Conservation (phyloP, 2,888 invertebrate genomes). For the Candidula unifasciata region DNA sequence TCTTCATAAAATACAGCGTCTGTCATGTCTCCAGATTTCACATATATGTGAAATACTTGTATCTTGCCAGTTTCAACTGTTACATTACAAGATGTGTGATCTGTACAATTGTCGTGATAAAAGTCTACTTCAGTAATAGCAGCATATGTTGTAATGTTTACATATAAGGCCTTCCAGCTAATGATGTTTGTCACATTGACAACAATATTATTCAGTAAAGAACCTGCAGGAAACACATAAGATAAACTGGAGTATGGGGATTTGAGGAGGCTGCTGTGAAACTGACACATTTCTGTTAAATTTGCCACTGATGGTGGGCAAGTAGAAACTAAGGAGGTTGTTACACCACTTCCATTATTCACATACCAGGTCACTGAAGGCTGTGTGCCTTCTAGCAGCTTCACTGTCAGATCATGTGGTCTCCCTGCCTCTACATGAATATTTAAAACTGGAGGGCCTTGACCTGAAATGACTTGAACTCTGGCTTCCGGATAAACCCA, state of each 20-base stretch:
- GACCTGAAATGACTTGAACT: not conserved
- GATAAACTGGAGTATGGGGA: constrained; percentile 48
- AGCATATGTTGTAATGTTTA: constrained; percentile 13
- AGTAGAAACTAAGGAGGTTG: constrained; percentile 44
- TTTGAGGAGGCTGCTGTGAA: constrained; percentile 46
- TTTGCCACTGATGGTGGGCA: constrained; percentile 54
- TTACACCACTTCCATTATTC: constrained; percentile 27
- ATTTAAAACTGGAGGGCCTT: constrained; percentile 40
- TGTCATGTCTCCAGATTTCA: constrained; percentile 34
- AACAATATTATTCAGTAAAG: not conserved
- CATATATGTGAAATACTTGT: constrained; percentile 33
- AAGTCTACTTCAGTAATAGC: constrained; percentile 42
- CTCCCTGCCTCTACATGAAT: constrained; percentile 58
- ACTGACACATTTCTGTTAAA: constrained; percentile 42
- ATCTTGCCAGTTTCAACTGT: constrained; percentile 44
- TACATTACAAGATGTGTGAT: constrained; percentile 28
- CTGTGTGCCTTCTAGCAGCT: constrained; percentile 58
- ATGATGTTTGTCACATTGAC: constrained; percentile 49
- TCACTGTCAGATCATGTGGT: constrained; percentile 55
- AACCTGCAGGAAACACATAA: constrained; percentile 44
- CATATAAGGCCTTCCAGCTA: constrained; percentile 27
- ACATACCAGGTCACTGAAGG: constrained; percentile 55
- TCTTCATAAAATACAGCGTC: constrained; percentile 14
- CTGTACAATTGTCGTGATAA: constrained; percentile 41
- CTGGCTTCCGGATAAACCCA: constrained; percentile 60